Conservation (phyloP, 2,797 vertebrate genomes). For the Rhyacichthys aspro region DNA sequence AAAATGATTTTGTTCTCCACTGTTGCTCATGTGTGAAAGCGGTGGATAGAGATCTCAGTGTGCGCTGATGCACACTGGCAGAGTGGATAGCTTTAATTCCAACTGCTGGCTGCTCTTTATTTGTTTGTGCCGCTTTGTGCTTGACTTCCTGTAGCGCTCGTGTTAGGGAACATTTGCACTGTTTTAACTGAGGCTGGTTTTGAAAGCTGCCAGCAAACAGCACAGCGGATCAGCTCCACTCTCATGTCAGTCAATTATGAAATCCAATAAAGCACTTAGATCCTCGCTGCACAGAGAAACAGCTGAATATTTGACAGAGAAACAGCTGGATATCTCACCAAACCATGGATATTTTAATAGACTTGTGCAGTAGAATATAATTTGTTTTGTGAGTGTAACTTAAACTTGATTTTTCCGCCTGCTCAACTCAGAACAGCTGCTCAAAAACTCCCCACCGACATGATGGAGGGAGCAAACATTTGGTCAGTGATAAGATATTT, state of each 20-base stretch:
- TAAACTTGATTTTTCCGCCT: too few species aligned
- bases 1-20: neutral
- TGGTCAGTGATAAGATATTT: too few species aligned
- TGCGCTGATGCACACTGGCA: neutral
- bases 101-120: conserved; percentile 18
- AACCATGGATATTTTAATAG: neutral
- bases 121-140: conserved; percentile 12
- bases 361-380: neutral
- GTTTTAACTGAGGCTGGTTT: conserved; percentile 15
- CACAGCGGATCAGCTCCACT: conserved; percentile 5
- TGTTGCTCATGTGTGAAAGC: neutral
- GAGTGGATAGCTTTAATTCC: conserved; percentile 13
- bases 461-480: too few species aligned
- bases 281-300: neutral
- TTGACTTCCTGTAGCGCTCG: neutral
- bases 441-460: too few species aligned
- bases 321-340: neutral
- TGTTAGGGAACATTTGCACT: conserved; percentile 2
- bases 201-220: conserved; percentile 12
- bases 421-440: too few species aligned
- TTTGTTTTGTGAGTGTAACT: neutral
- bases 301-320: too few species aligned
- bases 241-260: conserved; percentile 1
- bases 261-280: conserved; percentile 13
- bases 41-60: neutral